These are phyloP conservation scores for Odontocolon sp. DNA, from an alignment of 2,888 invertebrate genomes.

Conservation along the genomic window DNA sequence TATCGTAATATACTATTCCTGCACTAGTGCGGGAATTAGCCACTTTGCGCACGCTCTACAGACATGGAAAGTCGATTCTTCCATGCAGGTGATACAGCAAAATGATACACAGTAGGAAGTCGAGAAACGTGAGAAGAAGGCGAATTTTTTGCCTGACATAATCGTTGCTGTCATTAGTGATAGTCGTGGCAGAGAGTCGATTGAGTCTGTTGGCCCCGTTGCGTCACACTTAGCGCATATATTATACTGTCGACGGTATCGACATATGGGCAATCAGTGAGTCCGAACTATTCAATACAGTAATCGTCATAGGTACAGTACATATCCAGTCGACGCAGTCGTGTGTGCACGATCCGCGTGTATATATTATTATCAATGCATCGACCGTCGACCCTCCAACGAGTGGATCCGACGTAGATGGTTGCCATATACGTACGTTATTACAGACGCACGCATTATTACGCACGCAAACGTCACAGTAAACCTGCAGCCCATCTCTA, in stretches of 20 bases:
- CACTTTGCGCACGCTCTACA: too few species aligned
- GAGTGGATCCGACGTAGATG: slow-evolving; percentile 3
- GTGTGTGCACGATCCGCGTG: slow-evolving; percentile 20
- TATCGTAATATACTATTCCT: too few species aligned
- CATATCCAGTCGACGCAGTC: neutral
- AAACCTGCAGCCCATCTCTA: slow-evolving; percentile 52
- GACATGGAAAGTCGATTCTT: too few species aligned
- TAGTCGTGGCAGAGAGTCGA: slow-evolving; percentile 4
- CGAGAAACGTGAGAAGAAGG: too few species aligned
- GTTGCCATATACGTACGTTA: slow-evolving; percentile 39
- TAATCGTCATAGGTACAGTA: slow-evolving; percentile 34
- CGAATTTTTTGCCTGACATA: slow-evolving; percentile 12
- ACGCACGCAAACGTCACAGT: slow-evolving; percentile 57
- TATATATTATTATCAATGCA: slow-evolving; percentile 42
- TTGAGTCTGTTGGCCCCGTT: slow-evolving; percentile 12
- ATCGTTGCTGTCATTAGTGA: slow-evolving; percentile 31
- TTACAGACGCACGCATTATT: slow-evolving; percentile 50
- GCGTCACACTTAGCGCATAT: slow-evolving; percentile 15
- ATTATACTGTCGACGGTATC: slow-evolving; percentile 38
- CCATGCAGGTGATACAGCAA: too few species aligned
- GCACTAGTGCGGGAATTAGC: too few species aligned
- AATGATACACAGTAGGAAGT: too few species aligned
- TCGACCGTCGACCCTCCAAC: slow-evolving; percentile 41
- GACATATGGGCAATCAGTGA: slow-evolving; percentile 49
- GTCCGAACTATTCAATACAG: slow-evolving; percentile 48